phyloP scores from a whole-genome alignment of 1,140 invertebrate species.

The Drosophila seguyi region DNA sequence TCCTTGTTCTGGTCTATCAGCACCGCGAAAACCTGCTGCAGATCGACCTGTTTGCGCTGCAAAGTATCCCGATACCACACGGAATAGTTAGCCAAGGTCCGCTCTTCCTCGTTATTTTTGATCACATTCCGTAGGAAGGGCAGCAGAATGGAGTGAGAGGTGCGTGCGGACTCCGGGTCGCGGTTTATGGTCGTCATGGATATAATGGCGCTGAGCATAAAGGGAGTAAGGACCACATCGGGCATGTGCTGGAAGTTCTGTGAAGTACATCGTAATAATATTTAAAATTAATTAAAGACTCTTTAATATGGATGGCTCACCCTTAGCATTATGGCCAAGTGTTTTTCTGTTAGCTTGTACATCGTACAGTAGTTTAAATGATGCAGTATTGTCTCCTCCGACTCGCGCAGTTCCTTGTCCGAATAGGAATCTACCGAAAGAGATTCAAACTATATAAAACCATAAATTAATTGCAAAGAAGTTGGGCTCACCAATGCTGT shows the following conservation, averaged over 20 bases:
- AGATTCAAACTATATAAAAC: not conserved
- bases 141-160: slow-evolving; percentile 65
- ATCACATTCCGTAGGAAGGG: slow-evolving; percentile 79
- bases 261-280: not conserved
- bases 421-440: slow-evolving; percentile 68
- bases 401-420: slow-evolving; percentile 80
- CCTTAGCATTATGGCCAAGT: slow-evolving; percentile 66
- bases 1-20: slow-evolving; percentile 84
- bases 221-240: slow-evolving; percentile 77
- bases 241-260: slow-evolving; percentile 78
- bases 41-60: slow-evolving; percentile 70
- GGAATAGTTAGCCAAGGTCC: slow-evolving; percentile 60
- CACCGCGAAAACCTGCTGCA: slow-evolving; percentile 75
- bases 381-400: slow-evolving; percentile 81
- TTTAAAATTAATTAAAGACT: not conserved
- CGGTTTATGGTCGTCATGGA: slow-evolving; percentile 78
- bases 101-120: slow-evolving; percentile 75
- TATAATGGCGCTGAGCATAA: slow-evolving; percentile 78
- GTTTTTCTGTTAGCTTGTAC: slow-evolving; percentile 73
- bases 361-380: slow-evolving; percentile 82
- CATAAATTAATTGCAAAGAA: not conserved
- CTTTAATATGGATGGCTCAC: slow-evolving; percentile 19
- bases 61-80: slow-evolving; percentile 81
- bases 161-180: slow-evolving; percentile 66
- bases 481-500: slow-evolving; percentile 78